Evolutionary conservation across 2,113 vertebrate genomes (phyloP), one percentile per base, ranked within the genome.

Genomic region (Columba janthina): DNA sequence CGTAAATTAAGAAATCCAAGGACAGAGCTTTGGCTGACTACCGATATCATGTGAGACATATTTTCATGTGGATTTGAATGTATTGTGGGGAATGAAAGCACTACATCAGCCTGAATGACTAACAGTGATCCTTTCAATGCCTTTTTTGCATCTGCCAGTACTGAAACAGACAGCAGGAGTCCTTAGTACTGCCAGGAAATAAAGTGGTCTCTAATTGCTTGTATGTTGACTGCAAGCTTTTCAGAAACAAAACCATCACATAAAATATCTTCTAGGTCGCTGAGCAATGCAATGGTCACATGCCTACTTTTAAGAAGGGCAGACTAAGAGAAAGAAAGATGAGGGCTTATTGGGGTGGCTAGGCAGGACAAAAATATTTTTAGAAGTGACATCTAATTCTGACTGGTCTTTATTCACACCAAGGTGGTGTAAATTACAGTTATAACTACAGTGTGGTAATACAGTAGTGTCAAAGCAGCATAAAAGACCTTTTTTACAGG

Each of bases 131-230:
- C n/a, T 94, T 96, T 87, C 66, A 88, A 95, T 97, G 57, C 38
- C 75, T 83, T 78, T 71, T 87, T 77, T 95, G 76, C 93, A 81
- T 93, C 88, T 96, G 56, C 72, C 90, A 89, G 70, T 64, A 36
- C 56, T 89, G 74, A 73, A 74, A 64, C 24, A 84, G 86, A 71
- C 83, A 94, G 72, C 77, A 62, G 75, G 67, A 90, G 53, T 48
- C 40, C 42, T 60, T 72, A 86, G 31, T 64, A 57, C 56, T 82
- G 81, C 93, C 91, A 96, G 60, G 74, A 97, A 96, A 75, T 79
- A 87, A 97, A 94, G 56, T 85, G 60, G 72, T 21, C 53, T 94
- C 93, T 97, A 97, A 91, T 94, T 96, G 75, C 89, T 96, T 90
- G 31, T 67, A 66, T 84, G 86, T 95, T 95, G 93, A 81, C 96